phyloP scores from a whole-genome alignment of 1,140 invertebrate genomes.

The Drosophila kohkoa region DNA sequence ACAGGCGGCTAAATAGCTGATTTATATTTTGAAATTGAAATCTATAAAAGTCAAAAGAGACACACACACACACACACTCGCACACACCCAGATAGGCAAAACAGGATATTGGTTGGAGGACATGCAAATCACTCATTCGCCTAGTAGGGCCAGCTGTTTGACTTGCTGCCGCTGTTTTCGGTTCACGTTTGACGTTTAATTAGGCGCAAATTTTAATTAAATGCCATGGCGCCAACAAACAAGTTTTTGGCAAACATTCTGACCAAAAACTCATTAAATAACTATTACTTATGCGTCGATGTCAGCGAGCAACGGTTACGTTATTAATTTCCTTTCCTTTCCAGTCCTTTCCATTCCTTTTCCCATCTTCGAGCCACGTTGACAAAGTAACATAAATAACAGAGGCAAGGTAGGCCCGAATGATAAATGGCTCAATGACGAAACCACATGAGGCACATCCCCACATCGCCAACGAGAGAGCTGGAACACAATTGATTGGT shows the following conservation, averaged over 20 bases:
- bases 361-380: not conserved
- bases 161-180: constrained; percentile 6
- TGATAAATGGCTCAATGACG: constrained; percentile 35
- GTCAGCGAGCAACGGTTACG: constrained; percentile 60
- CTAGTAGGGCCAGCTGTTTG: constrained; percentile 14
- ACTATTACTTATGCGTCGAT: constrained; percentile 71
- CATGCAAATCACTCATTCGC: constrained; percentile 70
- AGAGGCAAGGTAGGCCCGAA: constrained; percentile 7
- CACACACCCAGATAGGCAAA: not conserved
- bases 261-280: constrained; percentile 74
- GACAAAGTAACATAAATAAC: constrained; percentile 46
- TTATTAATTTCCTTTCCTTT: constrained; percentile 72
- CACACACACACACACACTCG: not conserved
- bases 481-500: constrained; percentile 13
- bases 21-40: constrained; percentile 24
- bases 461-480: not conserved
- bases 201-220: constrained; percentile 79
- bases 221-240: constrained; percentile 61
- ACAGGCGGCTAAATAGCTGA: constrained; percentile 26
- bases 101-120: constrained; percentile 2
- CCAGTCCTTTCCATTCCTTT: too few relatives aligned
- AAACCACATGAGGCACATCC: not conserved
- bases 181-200: constrained; percentile 70
- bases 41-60: constrained; percentile 13
- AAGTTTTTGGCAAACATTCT: constrained; percentile 59